Percentiles rank a stretch among this genome's conserved stretches.
phyloP scores from a whole-genome alignment of 2,797 vertebrate genomes.

The Lindbergichthys nudifrons region DNA sequence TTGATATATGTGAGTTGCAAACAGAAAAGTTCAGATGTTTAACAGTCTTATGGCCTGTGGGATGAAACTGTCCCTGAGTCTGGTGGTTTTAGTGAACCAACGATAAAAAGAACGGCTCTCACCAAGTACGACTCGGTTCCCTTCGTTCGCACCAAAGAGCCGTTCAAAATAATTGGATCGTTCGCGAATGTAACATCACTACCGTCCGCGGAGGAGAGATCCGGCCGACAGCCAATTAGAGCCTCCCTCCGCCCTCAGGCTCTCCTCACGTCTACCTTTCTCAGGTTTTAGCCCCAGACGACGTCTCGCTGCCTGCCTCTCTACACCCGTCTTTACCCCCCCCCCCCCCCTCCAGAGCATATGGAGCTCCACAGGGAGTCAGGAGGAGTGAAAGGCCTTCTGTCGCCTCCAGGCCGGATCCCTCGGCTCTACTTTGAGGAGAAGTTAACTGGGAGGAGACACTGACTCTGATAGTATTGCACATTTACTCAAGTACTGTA shows the following conservation, averaged over 20 bases:
- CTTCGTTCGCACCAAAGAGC: too few relatives aligned
- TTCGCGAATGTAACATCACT: too few relatives aligned
- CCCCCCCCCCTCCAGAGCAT: slow-evolving; percentile 42
- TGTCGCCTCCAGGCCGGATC: slow-evolving; percentile 73
- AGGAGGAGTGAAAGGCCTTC: slow-evolving; percentile 75
- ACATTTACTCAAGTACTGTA: slow-evolving; percentile 28
- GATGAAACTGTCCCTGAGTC: too few relatives aligned
- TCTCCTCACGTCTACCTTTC: slow-evolving; percentile 72
- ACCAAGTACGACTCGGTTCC: too few relatives aligned
- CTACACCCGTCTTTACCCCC: slow-evolving; percentile 36
- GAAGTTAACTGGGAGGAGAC: slow-evolving; percentile 60
- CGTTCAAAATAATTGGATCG: too few relatives aligned
- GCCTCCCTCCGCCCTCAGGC: slow-evolving; percentile 66
- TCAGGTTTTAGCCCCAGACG: slow-evolving; percentile 72
- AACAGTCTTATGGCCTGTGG: too few relatives aligned
- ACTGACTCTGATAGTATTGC: slow-evolving; percentile 57
- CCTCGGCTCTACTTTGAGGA: slow-evolving; percentile 67
- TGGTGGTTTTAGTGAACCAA: too few relatives aligned
- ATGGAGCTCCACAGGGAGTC: slow-evolving; percentile 67
- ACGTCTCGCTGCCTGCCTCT: slow-evolving; percentile 46
- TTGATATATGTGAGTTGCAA: too few relatives aligned
- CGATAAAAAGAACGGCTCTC: too few relatives aligned
- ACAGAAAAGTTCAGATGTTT: too few relatives aligned
- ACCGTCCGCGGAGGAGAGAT: slow-evolving; percentile 61
- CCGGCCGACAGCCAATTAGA: slow-evolving; percentile 81